Percentiles rank a stretch among this genome's conserved stretches.
These are phyloP conservation scores for Amiota minor DNA, from an alignment of 2,888 invertebrate species.

Conservation along the genomic window DNA sequence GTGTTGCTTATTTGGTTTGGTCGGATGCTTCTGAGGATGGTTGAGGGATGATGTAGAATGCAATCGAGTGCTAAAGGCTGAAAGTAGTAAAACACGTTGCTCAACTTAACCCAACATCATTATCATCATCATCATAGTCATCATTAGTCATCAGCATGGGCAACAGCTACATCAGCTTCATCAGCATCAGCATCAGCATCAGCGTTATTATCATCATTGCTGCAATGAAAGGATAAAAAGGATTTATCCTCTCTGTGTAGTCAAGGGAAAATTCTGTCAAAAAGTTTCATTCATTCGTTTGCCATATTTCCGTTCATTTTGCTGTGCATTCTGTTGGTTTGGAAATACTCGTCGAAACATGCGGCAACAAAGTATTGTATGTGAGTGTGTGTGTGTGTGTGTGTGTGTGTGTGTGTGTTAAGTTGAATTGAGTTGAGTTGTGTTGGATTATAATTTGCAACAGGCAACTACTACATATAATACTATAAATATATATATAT, in stretches of 20 bases:
- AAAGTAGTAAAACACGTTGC: background rate
- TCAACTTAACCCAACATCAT: background rate
- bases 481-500: too few relatives aligned
- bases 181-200: background rate
- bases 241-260: background rate
- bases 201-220: background rate
- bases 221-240: conserved; percentile 11
- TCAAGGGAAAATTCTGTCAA: conserved; percentile 11
- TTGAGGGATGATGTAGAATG: too few relatives aligned
- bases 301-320: background rate
- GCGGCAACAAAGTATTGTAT: background rate
- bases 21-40: too few relatives aligned
- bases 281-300: conserved; percentile 1
- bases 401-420: background rate
- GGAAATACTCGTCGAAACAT: conserved; percentile 5
- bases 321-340: background rate
- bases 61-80: background rate
- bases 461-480: background rate
- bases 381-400: background rate
- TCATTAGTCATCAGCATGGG: too few relatives aligned
- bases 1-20: too few relatives aligned
- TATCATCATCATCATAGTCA: background rate
- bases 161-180: too few relatives aligned
- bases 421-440: background rate
- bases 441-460: background rate